Percentiles rank a stretch among this genome's conserved stretches.
Conservation (phyloP, 2,888 invertebrate genomes). For the Nephrotoma appendiculata region DNA sequence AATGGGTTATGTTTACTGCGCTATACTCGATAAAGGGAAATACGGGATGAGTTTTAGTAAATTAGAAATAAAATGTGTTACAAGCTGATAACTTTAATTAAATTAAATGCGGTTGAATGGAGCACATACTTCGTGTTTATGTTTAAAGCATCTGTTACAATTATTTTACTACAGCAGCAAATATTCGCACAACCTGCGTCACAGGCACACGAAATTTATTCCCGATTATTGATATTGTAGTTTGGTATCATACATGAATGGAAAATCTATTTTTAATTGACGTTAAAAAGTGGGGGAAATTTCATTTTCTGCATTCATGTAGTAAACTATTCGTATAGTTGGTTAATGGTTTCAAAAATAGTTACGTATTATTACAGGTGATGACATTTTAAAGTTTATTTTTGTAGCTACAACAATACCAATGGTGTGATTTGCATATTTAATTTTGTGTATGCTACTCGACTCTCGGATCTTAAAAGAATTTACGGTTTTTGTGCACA, state of each 20-base stretch:
- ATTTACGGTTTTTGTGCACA: not conserved
- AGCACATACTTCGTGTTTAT: not conserved
- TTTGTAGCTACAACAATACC: not conserved
- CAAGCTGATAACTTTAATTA: not conserved
- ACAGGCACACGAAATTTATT: not conserved
- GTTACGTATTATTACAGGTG: not conserved
- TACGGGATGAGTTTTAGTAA: not conserved
- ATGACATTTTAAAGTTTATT: not conserved
- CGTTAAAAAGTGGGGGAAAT: not conserved
- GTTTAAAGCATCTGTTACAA: not conserved
- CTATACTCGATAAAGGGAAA: not conserved
- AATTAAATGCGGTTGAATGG: not conserved
- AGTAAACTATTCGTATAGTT: not conserved
- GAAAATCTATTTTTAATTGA: not conserved
- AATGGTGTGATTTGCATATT: not conserved
- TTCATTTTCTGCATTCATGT: not conserved
- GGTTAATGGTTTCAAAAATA: not conserved
- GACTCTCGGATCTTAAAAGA: not conserved
- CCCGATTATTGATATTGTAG: not conserved
- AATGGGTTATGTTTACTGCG: not conserved
- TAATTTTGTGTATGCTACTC: not conserved
- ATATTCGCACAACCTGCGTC: not conserved
- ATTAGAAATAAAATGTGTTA: not conserved
- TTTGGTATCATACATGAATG: not conserved
- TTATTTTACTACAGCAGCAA: not conserved